Evolutionary conservation across 2,113 vertebrate genomes (phyloP), one percentile per base, ranked within the genome.

Genomic region (Vimba vimba): DNA sequence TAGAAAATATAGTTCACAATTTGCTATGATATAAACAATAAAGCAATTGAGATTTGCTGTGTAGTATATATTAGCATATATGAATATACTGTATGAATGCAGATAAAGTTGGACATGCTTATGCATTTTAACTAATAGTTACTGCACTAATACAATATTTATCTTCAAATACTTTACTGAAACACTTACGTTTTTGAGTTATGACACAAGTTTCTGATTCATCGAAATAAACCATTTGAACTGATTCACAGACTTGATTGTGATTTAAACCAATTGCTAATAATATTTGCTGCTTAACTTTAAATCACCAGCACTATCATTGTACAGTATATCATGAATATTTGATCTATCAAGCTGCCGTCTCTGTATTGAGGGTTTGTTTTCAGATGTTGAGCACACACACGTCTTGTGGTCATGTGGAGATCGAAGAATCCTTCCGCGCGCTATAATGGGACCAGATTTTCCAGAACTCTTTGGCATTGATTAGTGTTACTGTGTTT

Each of bases 381-480:
- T 50, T 25, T 75, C 23, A 50, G 73, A 76, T 52, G 45, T 27
- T 52, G 43, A 76, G 45, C 45, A 30, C 33, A 71, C 23, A 23
- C 33, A 11, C 9, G 15, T 52, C 45, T 76, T 9, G 45, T 50
- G 73, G 73, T 76, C 45, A 9, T 75, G 45, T 50, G 23, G 74
- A 17, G 15, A 33, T 79, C 10, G 17, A 59, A n/a, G 30, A 39
- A 52, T 27, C 15, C 55, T 57, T 59, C 30, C 21, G 11, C 21
- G 0, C 25, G 27, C n/a, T 17, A 6, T 45, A 79, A 59, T 39
- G 27, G 27, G 17, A 23, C 52, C 50, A 57, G 25, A 62, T 80
- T 80, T 80, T 57, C 78, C 78, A 80, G 33, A 80, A 80, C 12
- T 21, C 55, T 25, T 62, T 80, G 12, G 12, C 13, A 43, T 80